A percentile compares a stretch with the other conserved stretches of the same genome.
phyloP scores from a whole-genome alignment of 2,888 invertebrate species.

The Morpho deidamia region DNA sequence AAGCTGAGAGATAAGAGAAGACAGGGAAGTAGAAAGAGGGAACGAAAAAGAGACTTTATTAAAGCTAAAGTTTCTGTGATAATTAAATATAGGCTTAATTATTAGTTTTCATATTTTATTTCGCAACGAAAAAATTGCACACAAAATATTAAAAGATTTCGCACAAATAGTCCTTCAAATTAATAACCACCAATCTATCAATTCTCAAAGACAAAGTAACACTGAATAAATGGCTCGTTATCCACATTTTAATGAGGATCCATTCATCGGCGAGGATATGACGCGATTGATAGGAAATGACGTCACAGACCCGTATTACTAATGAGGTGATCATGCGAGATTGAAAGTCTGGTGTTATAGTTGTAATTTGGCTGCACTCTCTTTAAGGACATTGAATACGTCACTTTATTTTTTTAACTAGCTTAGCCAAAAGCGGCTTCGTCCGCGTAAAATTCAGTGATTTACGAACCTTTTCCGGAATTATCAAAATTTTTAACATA shows the following conservation, averaged over 20 bases:
- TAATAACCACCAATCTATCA: conserved; percentile 10
- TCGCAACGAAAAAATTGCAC: no score
- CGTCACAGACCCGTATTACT: conserved; percentile 41
- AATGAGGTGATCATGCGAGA: conserved; percentile 49
- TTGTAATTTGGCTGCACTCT: conserved; percentile 25
- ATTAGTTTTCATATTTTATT: no score
- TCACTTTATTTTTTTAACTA: no score
- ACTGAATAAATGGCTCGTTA: conserved; percentile 23
- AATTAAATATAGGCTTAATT: no score
- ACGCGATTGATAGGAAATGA: conserved; percentile 29
- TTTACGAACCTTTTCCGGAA: no score
- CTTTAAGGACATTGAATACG: background rate
- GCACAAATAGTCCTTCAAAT: conserved; percentile 1
- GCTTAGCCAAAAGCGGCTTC: no score
- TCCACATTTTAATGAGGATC: conserved; percentile 24
- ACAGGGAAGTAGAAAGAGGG: no score
- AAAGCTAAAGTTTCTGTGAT: no score
- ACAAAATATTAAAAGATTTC: background rate
- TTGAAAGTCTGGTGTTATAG: conserved; percentile 33
- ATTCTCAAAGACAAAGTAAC: conserved; percentile 11
- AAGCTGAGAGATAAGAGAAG: no score
- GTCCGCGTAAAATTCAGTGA: no score
- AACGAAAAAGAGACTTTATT: no score
- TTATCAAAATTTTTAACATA: no score
- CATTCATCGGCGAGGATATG: conserved; percentile 7